These are phyloP conservation scores for Meloidogyne chitwoodi DNA, from an alignment of 1,140 invertebrate genomes.

Conservation along the genomic window DNA sequence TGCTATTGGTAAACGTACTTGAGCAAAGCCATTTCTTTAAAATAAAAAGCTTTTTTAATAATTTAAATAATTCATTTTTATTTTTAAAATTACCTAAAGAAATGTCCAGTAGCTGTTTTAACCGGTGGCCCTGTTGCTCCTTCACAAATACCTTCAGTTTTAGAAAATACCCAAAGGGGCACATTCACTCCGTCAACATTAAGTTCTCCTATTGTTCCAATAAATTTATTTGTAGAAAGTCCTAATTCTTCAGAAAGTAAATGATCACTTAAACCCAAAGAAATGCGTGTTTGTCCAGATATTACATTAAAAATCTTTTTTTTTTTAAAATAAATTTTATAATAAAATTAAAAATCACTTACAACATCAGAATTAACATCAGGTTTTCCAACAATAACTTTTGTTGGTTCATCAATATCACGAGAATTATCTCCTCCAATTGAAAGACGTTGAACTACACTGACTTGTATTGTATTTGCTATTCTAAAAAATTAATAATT, in stretches of 20 bases:
- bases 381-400: slow-evolving; percentile 45
- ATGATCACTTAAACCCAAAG: slow-evolving; percentile 36
- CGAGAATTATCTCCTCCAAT: slow-evolving; percentile 37
- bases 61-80: neutral
- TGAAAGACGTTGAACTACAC: slow-evolving; percentile 47
- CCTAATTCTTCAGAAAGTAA: slow-evolving; percentile 38
- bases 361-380: slow-evolving; percentile 41
- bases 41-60: too few species aligned
- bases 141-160: slow-evolving; percentile 48
- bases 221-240: slow-evolving; percentile 48
- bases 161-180: slow-evolving; percentile 50
- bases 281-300: slow-evolving; percentile 50
- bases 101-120: slow-evolving; percentile 40
- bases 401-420: slow-evolving; percentile 42
- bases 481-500: slow-evolving; percentile 22
- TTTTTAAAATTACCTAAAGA: slow-evolving; percentile 49
- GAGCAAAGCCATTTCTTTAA: slow-evolving; percentile 54
- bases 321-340: neutral
- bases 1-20: slow-evolving; percentile 42
- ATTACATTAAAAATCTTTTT: slow-evolving; percentile 52
- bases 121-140: slow-evolving; percentile 41
- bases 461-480: slow-evolving; percentile 52
- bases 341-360: neutral
- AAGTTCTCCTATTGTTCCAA: slow-evolving; percentile 49
- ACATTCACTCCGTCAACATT: slow-evolving; percentile 47